Conservation (phyloP, 1,140 invertebrate species). For the Zaprionus nigranus region DNA sequence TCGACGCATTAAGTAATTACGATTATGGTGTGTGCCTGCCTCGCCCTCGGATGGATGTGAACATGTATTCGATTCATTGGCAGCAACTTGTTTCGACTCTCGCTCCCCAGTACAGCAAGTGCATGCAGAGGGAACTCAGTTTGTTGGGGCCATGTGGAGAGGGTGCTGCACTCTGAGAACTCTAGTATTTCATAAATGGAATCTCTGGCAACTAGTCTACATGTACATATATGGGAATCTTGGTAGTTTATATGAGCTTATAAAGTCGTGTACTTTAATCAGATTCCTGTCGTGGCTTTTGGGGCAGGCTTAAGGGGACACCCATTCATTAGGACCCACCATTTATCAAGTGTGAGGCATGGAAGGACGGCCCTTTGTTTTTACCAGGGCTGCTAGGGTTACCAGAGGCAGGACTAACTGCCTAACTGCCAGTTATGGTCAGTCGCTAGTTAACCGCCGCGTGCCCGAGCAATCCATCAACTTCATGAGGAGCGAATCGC, state of each 20-base stretch:
- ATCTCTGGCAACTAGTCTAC: background rate
- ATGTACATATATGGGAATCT: background rate
- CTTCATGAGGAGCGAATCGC: constrained; percentile 46
- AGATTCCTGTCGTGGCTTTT: background rate
- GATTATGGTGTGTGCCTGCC: constrained; percentile 39
- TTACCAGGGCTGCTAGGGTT: background rate
- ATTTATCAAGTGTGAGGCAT: background rate
- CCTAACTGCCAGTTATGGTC: constrained; percentile 41
- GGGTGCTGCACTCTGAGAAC: background rate
- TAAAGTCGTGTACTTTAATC: background rate
- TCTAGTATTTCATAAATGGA: background rate
- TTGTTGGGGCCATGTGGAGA: constrained; percentile 14
- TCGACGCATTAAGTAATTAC: constrained; percentile 52
- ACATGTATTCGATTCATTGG: constrained; percentile 49
- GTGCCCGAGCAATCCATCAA: constrained; percentile 52
- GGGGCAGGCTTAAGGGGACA: background rate
- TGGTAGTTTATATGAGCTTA: background rate
- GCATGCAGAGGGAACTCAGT: background rate
- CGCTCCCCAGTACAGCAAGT: constrained; percentile 1
- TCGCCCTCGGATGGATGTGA: constrained; percentile 12
- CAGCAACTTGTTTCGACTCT: constrained; percentile 26
- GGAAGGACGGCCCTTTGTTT: background rate
- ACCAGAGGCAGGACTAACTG: background rate
- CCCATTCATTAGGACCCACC: background rate
- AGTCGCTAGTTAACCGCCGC: constrained; percentile 41